Conservation (phyloP, 2,888 invertebrate genomes). For the Xestoiulus laeticollis region DNA sequence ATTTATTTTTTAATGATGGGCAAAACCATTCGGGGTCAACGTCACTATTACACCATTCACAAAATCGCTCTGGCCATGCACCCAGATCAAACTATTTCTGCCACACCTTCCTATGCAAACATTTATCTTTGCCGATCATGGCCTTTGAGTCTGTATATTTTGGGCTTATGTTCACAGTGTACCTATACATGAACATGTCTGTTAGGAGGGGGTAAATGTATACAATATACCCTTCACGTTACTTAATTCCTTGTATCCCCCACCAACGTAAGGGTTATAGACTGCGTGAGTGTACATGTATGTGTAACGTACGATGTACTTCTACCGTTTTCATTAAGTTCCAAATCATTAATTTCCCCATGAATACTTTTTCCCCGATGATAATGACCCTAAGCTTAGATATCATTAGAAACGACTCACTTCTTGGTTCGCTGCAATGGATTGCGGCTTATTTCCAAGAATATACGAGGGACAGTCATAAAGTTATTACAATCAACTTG, state of each 20-base stretch:
- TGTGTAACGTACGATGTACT: neutral
- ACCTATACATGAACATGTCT: neutral
- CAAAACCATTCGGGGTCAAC: conserved; percentile 34
- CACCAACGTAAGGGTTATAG: neutral
- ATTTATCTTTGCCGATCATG: conserved; percentile 1
- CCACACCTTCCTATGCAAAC: conserved; percentile 11
- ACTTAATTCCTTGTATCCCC: neutral
- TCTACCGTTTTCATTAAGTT: neutral
- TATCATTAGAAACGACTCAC: neutral
- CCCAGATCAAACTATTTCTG: neutral
- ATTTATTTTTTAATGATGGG: conserved; percentile 37
- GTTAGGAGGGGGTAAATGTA: neutral
- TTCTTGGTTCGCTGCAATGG: neutral
- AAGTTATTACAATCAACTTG: no score
- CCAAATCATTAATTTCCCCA: conserved; percentile 23
- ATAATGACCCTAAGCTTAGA: neutral
- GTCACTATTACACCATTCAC: neutral
- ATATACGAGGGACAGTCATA: neutral
- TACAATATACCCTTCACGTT: neutral
- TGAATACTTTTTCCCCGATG: neutral
- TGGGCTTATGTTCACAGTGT: neutral
- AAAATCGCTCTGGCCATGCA: neutral
- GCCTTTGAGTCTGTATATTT: neutral
- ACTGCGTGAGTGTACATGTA: neutral
- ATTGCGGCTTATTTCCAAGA: neutral